A percentile compares a stretch with the other conserved stretches of the same genome.
phyloP scores from a whole-genome alignment of 2,888 invertebrate species.

The Rapana venosa region DNA sequence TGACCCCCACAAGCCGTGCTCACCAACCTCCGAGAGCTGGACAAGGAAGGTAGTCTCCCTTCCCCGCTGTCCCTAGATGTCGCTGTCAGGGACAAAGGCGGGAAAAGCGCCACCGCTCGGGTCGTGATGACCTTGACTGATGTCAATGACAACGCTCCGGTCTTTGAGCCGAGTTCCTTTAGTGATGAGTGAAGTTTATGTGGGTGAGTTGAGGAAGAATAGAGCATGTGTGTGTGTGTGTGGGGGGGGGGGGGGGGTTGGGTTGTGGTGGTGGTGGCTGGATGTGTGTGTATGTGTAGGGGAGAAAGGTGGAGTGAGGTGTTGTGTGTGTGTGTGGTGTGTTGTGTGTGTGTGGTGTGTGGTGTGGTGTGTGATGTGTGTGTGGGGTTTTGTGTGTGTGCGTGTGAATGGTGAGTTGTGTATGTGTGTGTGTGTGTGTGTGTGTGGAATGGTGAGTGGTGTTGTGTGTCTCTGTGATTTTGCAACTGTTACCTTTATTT shows the following conservation, averaged over 20 bases:
- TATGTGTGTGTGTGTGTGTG: not conserved
- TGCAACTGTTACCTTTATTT: not conserved
- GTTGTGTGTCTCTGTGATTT: not conserved
- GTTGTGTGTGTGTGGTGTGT: not conserved
- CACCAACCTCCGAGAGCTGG: not conserved
- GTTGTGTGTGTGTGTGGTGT: too few species aligned
- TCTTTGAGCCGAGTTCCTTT: conserved; percentile 9
- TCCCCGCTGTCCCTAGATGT: not conserved
- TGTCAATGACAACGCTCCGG: conserved; percentile 30
- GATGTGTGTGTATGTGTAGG: too few species aligned
- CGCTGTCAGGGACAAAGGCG: conserved; percentile 15
- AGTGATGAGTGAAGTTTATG: not conserved
- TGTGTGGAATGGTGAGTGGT: not conserved
- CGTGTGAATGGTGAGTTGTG: not conserved
- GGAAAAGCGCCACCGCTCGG: conserved; percentile 32
- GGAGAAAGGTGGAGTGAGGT: too few species aligned
- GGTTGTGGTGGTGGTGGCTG: too few species aligned
- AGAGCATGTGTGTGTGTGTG: too few species aligned
- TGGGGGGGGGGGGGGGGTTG: too few species aligned
- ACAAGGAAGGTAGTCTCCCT: not conserved
- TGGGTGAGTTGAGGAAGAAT: conserved; percentile 3
- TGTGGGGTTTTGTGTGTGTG: not conserved
- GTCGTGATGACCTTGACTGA: conserved; percentile 26
- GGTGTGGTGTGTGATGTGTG: not conserved
- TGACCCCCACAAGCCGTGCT: not conserved